These are phyloP conservation scores for Saccostrea glomerata DNA, from an alignment of 1,140 invertebrate genomes.

Conservation along the genomic window DNA sequence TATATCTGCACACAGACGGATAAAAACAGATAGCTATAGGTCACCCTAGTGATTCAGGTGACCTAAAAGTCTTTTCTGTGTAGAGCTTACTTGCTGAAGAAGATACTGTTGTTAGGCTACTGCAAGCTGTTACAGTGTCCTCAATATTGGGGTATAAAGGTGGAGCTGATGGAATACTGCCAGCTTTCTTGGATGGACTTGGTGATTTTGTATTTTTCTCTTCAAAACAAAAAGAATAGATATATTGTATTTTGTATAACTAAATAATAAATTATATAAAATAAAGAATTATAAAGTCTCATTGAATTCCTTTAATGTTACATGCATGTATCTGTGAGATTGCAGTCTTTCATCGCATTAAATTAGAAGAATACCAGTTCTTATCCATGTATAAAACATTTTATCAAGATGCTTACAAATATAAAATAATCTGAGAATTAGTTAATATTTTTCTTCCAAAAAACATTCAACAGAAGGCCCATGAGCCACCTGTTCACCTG, in stretches of 20 bases:
- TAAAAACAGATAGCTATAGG: neutral
- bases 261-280: too few relatives aligned
- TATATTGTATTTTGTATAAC: neutral
- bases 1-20: neutral
- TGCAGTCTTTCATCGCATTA: too few relatives aligned
- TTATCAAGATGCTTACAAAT: too few relatives aligned
- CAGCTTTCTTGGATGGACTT: constrained; percentile 1
- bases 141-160: constrained; percentile 9
- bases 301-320: too few relatives aligned
- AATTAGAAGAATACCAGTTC: too few relatives aligned
- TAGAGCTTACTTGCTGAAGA: neutral
- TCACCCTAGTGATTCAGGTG: neutral
- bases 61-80: neutral
- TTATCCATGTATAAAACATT: too few relatives aligned
- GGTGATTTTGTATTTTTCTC: constrained; percentile 9
- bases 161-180: constrained; percentile 4
- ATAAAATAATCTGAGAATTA: too few relatives aligned
- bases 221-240: neutral
- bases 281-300: too few relatives aligned
- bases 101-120: constrained; percentile 46
- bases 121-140: constrained; percentile 39
- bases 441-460: too few relatives aligned
- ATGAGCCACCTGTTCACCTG: too few relatives aligned
- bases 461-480: too few relatives aligned
- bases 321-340: too few relatives aligned